Conservation (phyloP, 2,113 vertebrate genomes). For the Thamnaconus septentrionalis region DNA sequence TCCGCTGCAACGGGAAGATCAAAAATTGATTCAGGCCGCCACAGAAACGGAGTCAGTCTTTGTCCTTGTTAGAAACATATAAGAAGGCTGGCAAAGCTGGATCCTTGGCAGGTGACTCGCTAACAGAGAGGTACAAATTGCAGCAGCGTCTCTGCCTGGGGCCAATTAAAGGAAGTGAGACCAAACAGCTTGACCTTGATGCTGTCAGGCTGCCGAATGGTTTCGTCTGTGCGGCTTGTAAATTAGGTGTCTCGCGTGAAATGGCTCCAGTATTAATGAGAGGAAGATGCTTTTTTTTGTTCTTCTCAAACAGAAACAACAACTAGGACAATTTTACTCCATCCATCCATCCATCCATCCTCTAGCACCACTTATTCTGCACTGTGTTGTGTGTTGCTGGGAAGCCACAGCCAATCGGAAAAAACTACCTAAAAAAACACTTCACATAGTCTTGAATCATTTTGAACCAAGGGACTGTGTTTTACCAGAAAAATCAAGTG, state of each 20-base stretch:
- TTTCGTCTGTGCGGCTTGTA: conserved; percentile 13
- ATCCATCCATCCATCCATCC: no score
- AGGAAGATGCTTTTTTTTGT: neutral
- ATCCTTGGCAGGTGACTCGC: conserved; percentile 50
- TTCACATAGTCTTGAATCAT: no score
- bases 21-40: conserved; percentile 32
- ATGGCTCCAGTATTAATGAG: neutral
- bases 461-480: no score
- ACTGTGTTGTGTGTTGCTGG: no score
- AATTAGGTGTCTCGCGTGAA: conserved; percentile 28
- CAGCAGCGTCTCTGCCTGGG: conserved; percentile 18
- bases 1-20: conserved; percentile 80
- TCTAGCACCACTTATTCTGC: no score
- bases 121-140: conserved; percentile 39
- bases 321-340: no score
- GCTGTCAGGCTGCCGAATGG: neutral
- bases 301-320: no score
- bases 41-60: conserved; percentile 17
- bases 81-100: conserved; percentile 37
- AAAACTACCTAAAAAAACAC: no score
- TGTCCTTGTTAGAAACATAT: conserved; percentile 44
- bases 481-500: conserved; percentile 97
- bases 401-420: no score
- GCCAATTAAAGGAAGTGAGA: conserved; percentile 56
- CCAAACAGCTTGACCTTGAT: neutral